These are phyloP conservation scores for Takifugu rubripes DNA, from an alignment of 2,797 vertebrate genomes.

Conservation along the genomic window DNA sequence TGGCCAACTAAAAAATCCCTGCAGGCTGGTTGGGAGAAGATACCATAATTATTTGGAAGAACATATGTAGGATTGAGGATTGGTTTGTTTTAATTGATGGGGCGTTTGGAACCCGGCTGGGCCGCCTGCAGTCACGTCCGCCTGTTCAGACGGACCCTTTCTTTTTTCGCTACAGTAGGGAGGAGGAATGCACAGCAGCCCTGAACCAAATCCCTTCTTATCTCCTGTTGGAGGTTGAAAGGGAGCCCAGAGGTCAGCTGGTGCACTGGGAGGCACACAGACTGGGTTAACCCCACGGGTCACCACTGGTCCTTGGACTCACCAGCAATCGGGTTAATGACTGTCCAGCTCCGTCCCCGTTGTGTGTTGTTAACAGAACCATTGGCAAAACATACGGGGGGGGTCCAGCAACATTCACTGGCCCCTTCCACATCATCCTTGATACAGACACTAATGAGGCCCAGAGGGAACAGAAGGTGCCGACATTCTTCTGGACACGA, in stretches of 20 bases:
- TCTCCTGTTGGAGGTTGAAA: constrained; percentile 57
- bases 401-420: constrained; percentile 61
- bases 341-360: constrained; percentile 51
- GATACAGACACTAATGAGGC: constrained; percentile 69
- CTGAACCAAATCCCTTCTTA: constrained; percentile 69
- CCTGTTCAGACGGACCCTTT: constrained; percentile 40
- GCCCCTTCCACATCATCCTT: constrained; percentile 56
- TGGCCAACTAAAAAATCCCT: neutral
- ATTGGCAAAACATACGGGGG: constrained; percentile 61
- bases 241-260: constrained; percentile 60
- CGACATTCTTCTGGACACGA: constrained; percentile 59
- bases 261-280: constrained; percentile 47
- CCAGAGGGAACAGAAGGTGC: constrained; percentile 47
- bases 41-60: neutral
- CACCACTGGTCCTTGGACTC: constrained; percentile 53
- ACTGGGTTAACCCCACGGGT: constrained; percentile 59
- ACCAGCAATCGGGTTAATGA: constrained; percentile 61
- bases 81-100: neutral
- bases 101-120: constrained; percentile 24
- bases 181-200: constrained; percentile 53
- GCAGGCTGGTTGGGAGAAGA: too few species aligned
- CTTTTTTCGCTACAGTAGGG: constrained; percentile 67
- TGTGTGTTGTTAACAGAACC: constrained; percentile 56
- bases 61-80: neutral
- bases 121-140: constrained; percentile 28